These are phyloP conservation scores for Mesoligia furuncula DNA, from an alignment of 2,888 invertebrate genomes.

Conservation along the genomic window DNA sequence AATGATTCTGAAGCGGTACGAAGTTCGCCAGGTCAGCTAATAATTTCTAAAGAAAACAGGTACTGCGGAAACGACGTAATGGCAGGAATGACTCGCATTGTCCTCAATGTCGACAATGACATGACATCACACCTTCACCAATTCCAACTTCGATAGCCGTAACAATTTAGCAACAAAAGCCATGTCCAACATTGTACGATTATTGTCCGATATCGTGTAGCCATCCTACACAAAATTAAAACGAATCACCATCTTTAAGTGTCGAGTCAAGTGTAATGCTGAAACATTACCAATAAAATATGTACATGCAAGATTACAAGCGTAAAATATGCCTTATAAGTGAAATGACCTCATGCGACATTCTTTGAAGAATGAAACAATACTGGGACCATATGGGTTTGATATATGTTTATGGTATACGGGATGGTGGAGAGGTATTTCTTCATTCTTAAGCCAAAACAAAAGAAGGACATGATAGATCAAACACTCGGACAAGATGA, in stretches of 20 bases:
- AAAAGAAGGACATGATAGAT: background rate
- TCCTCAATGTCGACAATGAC: background rate
- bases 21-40: background rate
- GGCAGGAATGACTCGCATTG: background rate
- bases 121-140: constrained; percentile 15
- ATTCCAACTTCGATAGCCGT: background rate
- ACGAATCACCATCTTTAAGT: background rate
- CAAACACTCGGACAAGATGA: background rate
- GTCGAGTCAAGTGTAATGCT: constrained; percentile 26
- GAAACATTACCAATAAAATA: constrained; percentile 50
- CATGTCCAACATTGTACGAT: constrained; percentile 18
- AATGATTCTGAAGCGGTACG: background rate
- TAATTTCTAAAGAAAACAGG: background rate
- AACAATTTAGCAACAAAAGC: constrained; percentile 10
- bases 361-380: constrained; percentile 30
- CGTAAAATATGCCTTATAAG: constrained; percentile 45
- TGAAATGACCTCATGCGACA: constrained; percentile 43
- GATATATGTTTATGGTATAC: constrained; percentile 4
- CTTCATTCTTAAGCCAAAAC: background rate
- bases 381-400: constrained; percentile 3
- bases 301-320: constrained; percentile 17
- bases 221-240: constrained; percentile 48
- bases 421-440: background rate
- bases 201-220: constrained; percentile 18
- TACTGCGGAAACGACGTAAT: background rate